phyloP scores from a whole-genome alignment of 2,888 invertebrate genomes.

The Drosophila neutralis region DNA sequence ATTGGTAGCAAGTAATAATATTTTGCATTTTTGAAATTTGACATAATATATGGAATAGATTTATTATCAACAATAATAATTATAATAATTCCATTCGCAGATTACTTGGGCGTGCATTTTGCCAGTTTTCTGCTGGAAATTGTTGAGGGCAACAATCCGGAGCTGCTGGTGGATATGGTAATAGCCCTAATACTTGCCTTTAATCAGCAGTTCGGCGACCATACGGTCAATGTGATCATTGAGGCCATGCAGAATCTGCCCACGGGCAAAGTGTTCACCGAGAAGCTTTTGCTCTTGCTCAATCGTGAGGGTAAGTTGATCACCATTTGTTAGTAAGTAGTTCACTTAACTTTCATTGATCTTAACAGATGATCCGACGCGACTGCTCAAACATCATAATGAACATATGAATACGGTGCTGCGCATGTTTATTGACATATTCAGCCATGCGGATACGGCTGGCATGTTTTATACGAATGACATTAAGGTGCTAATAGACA shows the following conservation, averaged over 20 bases:
- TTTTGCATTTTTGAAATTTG: neutral
- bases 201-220: slow-evolving; percentile 93
- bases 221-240: slow-evolving; percentile 89
- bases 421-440: slow-evolving; percentile 95
- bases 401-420: slow-evolving; percentile 93
- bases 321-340: too few relatives aligned
- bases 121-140: slow-evolving; percentile 91
- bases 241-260: slow-evolving; percentile 89
- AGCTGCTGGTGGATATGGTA: slow-evolving; percentile 93
- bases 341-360: neutral
- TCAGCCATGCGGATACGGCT: slow-evolving; percentile 91
- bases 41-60: neutral
- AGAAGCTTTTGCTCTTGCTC: slow-evolving; percentile 93
- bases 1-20: neutral
- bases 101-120: slow-evolving; percentile 93
- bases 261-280: slow-evolving; percentile 94
- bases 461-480: slow-evolving; percentile 97
- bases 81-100: slow-evolving; percentile 85
- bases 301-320: slow-evolving; percentile 92
- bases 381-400: slow-evolving; percentile 91
- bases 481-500: slow-evolving; percentile 96
- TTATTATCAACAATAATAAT: neutral
- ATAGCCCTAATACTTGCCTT: slow-evolving; percentile 93
- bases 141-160: slow-evolving; percentile 94
- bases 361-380: slow-evolving; percentile 92